Evolutionary conservation across 2,888 invertebrate species (phyloP), one percentile per base, ranked within the genome.

Genomic region (Platerodrilus igneus): DNA sequence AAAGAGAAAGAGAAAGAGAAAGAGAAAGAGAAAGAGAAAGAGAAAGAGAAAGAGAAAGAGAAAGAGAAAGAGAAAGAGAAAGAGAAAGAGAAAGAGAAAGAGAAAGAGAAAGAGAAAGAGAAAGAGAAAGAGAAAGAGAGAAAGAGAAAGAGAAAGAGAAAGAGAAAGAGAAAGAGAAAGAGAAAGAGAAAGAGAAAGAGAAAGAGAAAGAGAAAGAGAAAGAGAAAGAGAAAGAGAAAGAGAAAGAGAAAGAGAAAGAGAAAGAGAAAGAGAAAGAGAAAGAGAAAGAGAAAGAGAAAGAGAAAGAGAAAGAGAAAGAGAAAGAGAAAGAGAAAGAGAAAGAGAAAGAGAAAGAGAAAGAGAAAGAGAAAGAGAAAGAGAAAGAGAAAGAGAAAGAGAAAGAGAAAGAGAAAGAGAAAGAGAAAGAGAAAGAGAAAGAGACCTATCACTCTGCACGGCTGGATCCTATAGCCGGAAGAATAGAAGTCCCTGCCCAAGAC

Each of bases 51-150:
- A 35, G 28, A 25, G 27, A 31, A 27, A 13, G 30, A 25, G 33
- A 38, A 36, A 37, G 44, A 14, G 26, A 38, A 36, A 18, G 44
- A 33, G 33, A 39, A 37, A 16, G 39, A 11, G 10, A 37, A 29
- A 35, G 21, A 26, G 9, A 45, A 27, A 21, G 35, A 19, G 21
- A 44, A 35, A 41, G 41, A 29, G 28, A 42, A 29, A n/a, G 30
- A 13, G 40, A 36, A 16, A 10, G 14, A 9, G 28, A 19, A 13
- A 15, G 34, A 29, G 29, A 29, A 17, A 15, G 15, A 8, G 29
- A 44, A 41, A n/a, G n/a, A n/a, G n/a, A n/a, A n/a, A n/a, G n/a
- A n/a, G 22, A 26, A 15, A 31, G 28, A 22, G 9, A 25, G 17
- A 20, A 13, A 5, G 29, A 11, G 22, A 31, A 23, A 15, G 16